These are phyloP conservation scores for Galerucella pusilla DNA, from an alignment of 2,888 invertebrate genomes.

Conservation along the genomic window DNA sequence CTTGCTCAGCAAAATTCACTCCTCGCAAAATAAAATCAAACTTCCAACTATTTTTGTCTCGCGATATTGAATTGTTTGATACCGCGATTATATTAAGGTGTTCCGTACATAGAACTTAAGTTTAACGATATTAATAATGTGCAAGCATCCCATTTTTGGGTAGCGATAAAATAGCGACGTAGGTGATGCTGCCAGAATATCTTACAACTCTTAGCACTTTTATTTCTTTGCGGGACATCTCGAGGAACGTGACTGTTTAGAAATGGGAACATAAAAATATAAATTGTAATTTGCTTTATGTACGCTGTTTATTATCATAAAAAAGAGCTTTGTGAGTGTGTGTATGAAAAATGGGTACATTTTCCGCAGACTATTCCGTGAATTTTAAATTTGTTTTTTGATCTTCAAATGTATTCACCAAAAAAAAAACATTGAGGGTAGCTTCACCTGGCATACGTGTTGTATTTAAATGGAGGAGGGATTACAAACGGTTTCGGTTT, in stretches of 20 bases:
- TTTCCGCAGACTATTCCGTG: neutral
- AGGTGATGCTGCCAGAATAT: neutral
- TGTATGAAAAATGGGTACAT: neutral
- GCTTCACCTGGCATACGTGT: too few species aligned
- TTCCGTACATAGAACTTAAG: neutral
- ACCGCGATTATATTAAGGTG: neutral
- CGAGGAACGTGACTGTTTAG: neutral
- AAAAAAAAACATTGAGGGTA: too few species aligned
- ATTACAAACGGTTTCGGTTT: too few species aligned
- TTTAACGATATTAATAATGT: neutral
- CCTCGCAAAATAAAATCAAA: too few species aligned
- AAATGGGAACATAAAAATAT: neutral
- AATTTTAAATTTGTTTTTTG: slow-evolving; percentile 2
- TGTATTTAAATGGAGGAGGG: too few species aligned
- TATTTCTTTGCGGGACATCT: neutral
- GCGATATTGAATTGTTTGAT: neutral
- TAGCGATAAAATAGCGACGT: neutral
- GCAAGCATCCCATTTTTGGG: neutral
- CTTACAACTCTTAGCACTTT: neutral
- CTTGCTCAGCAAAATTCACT: too few species aligned
- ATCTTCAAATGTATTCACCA: neutral
- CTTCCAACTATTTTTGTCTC: too few species aligned
- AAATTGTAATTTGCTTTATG: slow-evolving; percentile 10
- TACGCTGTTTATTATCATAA: slow-evolving; percentile 1
- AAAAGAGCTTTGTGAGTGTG: neutral